phyloP scores from a whole-genome alignment of 2,797 vertebrate species.

The Lagorchestes hirsutus region DNA sequence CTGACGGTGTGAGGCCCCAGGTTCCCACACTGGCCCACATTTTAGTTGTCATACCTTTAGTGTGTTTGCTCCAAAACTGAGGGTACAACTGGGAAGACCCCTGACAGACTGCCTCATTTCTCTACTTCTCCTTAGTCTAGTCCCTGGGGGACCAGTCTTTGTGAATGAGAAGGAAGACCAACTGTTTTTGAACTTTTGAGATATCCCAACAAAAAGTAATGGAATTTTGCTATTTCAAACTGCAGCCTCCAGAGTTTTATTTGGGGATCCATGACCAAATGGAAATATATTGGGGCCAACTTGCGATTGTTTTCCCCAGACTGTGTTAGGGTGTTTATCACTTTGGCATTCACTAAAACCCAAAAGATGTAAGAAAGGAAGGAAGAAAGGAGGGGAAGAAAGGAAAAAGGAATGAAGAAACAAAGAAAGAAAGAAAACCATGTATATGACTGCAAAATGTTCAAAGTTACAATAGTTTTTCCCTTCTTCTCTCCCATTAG shows the following conservation, averaged over 20 bases:
- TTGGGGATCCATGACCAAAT: slow-evolving; percentile 49
- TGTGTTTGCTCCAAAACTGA: too few relatives aligned
- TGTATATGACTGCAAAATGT: neutral
- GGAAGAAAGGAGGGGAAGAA: too few relatives aligned
- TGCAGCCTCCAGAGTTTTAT: slow-evolving; percentile 44
- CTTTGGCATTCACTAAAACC: neutral
- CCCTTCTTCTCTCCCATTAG: too few relatives aligned
- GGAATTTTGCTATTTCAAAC: slow-evolving; percentile 56
- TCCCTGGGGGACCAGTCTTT: neutral
- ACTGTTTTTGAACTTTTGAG: slow-evolving; percentile 44
- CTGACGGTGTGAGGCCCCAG: too few relatives aligned
- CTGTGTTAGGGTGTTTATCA: neutral
- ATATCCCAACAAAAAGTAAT: slow-evolving; percentile 9
- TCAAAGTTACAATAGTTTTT: neutral
- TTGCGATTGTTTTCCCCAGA: slow-evolving; percentile 28
- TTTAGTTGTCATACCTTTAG: too few relatives aligned
- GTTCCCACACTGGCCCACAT: too few relatives aligned
- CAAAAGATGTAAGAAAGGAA: neutral
- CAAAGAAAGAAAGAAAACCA: too few relatives aligned
- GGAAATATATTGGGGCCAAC: slow-evolving; percentile 63
- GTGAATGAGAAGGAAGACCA: neutral
- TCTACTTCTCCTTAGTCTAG: too few relatives aligned
- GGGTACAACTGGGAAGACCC: too few relatives aligned
- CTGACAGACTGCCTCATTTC: too few relatives aligned
- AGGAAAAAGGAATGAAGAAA: too few relatives aligned